Evolutionary conservation across 2,113 vertebrate genomes (phyloP), one percentile per base, ranked within the genome.

Genomic region (Atherinomorus stipes): DNA sequence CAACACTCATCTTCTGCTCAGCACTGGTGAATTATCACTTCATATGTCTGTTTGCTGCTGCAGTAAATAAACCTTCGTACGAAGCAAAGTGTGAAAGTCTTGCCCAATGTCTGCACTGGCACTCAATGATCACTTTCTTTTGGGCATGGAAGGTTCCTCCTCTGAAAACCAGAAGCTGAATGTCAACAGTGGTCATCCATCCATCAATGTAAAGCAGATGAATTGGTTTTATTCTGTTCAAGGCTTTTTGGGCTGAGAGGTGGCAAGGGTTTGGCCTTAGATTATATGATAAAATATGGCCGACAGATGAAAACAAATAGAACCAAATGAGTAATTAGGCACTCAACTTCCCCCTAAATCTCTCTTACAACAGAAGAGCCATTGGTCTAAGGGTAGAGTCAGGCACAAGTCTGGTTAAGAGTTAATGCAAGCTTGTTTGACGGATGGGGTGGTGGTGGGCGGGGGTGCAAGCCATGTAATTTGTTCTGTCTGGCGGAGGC

Each of bases 271-370:
- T 11, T 47, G 59, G 56, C 11, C 50, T 63, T 12, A 63, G 79
- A 85, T 90, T 49, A 53, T 63, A 81, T 88, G 90, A 93, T 90
- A 81, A 84, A 90, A 81, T 89, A 71, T n/a, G 69, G 74, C 70
- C 61, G 49, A 22, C 71, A 74, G 75, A 89, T 81, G 81, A 88
- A 91, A 93, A 88, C 76, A 91, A 93, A 92, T 87, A 86, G 66
- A 68, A 44, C 68, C 70, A 78, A 90, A 88, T 74, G 79, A 80
- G 78, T 83, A 90, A 93, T 91, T 83, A 83, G 79, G 63, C 53
- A 18, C 25, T 42, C 0, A 51, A 54, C 70, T 58, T 63, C 69
- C 71, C 52, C 65, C 51, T 21, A 22, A 47, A 62, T 44, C 44
- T 40, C 63, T 21, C 66, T 28, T 54, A 11, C 51, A 73, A 70